phyloP scores from a whole-genome alignment of 64 coral and sea anemone genomes.

The Astreopora myriophthalma region DNA sequence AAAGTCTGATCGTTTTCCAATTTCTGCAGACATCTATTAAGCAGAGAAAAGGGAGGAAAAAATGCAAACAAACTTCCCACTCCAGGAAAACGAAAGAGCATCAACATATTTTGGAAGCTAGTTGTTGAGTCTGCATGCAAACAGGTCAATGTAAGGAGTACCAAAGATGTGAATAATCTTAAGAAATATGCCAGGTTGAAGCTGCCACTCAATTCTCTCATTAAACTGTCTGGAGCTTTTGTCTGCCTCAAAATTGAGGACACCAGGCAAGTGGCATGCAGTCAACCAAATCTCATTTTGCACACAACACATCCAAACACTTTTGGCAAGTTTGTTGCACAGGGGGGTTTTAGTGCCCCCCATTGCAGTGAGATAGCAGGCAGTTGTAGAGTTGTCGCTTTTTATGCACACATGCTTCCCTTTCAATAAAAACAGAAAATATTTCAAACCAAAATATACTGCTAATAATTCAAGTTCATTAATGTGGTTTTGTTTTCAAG shows the following conservation, averaged over 20 bases:
- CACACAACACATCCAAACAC: constrained; percentile 38
- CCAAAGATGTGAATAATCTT: constrained; percentile 16
- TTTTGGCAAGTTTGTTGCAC: constrained; percentile 34
- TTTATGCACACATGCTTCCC: constrained; percentile 46
- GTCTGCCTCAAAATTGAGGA: constrained; percentile 37
- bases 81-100: constrained; percentile 23
- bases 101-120: constrained; percentile 57
- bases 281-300: constrained; percentile 60
- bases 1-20: constrained; percentile 29
- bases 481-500: constrained; percentile 31
- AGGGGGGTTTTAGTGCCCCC: constrained; percentile 25
- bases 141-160: constrained; percentile 28
- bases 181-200: constrained; percentile 17
- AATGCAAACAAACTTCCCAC: constrained; percentile 43
- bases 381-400: constrained; percentile 61
- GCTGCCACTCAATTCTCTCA: constrained; percentile 41
- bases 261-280: constrained; percentile 53
- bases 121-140: constrained; percentile 40
- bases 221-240: constrained; percentile 42
- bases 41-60: constrained; percentile 47
- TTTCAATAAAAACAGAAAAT: constrained; percentile 4
- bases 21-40: constrained; percentile 42
- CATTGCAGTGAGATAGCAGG: constrained; percentile 61
- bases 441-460: constrained; percentile 19
- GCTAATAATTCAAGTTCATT: constrained; percentile 65